Evolutionary conservation across 37 sponge, comb jelly and placozoan species (phyloP).

Genomic region (Bolinopsis microptera): DNA sequence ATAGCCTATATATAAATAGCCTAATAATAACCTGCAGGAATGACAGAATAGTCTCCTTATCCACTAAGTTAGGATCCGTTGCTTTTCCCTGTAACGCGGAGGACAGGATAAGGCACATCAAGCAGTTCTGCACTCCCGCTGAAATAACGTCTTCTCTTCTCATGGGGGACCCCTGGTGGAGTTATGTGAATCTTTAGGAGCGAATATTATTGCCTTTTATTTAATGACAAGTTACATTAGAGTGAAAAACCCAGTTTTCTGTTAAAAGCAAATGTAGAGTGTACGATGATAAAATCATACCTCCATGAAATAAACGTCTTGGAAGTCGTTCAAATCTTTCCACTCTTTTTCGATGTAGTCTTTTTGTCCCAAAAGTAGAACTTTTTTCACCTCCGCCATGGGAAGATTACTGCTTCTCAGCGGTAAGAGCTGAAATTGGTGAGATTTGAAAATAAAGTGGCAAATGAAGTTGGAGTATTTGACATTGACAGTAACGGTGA

Average conservation of each 20-base stretch:
- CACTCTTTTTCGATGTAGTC: conserved; percentile 58
- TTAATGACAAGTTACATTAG: no score
- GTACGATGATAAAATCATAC: not conserved
- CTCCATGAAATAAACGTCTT: conserved; percentile 65
- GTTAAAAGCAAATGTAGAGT: no score
- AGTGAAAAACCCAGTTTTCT: no score
- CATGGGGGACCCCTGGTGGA: conserved; percentile 55
- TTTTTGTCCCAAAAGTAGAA: conserved; percentile 29
- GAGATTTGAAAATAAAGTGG: no score
- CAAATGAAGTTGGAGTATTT: no score
- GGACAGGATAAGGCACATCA: conserved; percentile 62
- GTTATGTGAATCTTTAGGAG: no score
- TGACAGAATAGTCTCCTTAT: conserved; percentile 56
- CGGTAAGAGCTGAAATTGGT: conserved; percentile 6
- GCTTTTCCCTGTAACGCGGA: conserved; percentile 51
- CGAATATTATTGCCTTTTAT: no score
- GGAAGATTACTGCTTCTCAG: conserved; percentile 41
- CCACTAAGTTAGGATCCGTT: conserved; percentile 57
- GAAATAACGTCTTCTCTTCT: conserved; percentile 54
- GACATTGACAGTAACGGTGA: no score
- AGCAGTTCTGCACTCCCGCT: conserved; percentile 59
- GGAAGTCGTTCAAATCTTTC: conserved; percentile 56
- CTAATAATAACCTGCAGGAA: conserved; percentile 61
- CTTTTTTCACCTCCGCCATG: conserved; percentile 33
- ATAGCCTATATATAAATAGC: not conserved